Base-by-base conservation (phyloP, 2,888 invertebrate genomes). In the Unio delphinus region DNA sequence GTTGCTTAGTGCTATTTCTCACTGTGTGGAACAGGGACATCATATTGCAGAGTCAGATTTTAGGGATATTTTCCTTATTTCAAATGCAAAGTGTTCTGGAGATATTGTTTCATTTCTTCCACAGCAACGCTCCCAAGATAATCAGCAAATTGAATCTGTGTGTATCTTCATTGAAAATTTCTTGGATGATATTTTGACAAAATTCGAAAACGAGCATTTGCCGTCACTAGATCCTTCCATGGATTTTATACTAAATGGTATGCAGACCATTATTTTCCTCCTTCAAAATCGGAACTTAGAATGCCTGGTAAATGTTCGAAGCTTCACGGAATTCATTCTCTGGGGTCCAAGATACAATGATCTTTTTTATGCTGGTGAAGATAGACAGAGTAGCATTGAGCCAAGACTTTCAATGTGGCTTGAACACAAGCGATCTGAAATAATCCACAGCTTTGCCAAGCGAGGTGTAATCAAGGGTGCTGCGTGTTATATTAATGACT, bases 1-100 rank as follows among this genome's bases (percentile, higher is more conserved):
- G 68, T 73, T 86, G 23, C 70, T 86, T 30, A 86, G 86, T 80
- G 84, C 86, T 73, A 83, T 86, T 78, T 84, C 83, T n/a, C 83
- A 86, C 68, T 86, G 86, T 64, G 70, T 86, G 26, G 86, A 86
- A 63, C 83, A 83, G 71, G 84, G 86, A 1, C 84, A 82, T 70
- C 80, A 83, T 17, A 75, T 86, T 3, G 82, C 84, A 1, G 86
- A 86, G 60, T 80, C 82, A 0, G 83, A 86, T 59, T 84, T 84
- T 58, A 77, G 80, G 26, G 86, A 86, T 65, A 75, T 86, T 26
- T 86, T 83, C 72, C 78, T 84, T 55, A 74, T 86, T 8, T 75
- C 83, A 4, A 78, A 83, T 56, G 70, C 79, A 8, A 81, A 82
- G 69, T 77, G 83, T 78, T 69, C 83, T 64, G 80, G 84, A 60